A percentile compares a stretch with the other conserved stretches of the same genome.
phyloP scores from a whole-genome alignment of 2,888 invertebrate genomes.

The Agonopterix heracliana region DNA sequence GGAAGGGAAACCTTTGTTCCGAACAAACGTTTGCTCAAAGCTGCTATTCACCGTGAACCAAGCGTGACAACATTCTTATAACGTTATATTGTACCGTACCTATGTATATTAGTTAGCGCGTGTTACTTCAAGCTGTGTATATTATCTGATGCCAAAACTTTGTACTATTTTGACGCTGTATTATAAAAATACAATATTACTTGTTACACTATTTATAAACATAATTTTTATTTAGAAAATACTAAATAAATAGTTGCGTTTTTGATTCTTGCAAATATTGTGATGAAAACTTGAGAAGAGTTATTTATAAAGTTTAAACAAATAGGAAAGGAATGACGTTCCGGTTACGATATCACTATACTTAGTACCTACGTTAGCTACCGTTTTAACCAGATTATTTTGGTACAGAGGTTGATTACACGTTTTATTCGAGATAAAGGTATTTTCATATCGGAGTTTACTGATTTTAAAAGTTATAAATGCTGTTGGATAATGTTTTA shows the following conservation, averaged over 20 bases:
- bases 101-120: no score
- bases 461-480: conserved; percentile 28
- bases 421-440: conserved; percentile 35
- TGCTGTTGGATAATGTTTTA: conserved; percentile 5
- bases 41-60: no score
- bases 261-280: conserved; percentile 8
- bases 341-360: conserved; percentile 28
- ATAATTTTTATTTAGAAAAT: conserved; percentile 23
- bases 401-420: conserved; percentile 29
- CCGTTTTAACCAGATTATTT: conserved; percentile 59
- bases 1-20: no score
- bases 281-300: conserved; percentile 8
- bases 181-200: conserved; percentile 28
- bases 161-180: conserved; percentile 37
- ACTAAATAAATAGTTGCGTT: conserved; percentile 17
- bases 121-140: conserved; percentile 26
- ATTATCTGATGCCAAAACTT: conserved; percentile 53
- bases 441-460: conserved; percentile 62
- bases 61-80: no score
- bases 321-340: conserved; percentile 27
- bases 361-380: conserved; percentile 6
- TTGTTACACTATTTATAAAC: conserved; percentile 33
- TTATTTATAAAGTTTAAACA: conserved; percentile 4
- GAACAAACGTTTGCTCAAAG: no score
- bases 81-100: no score